phyloP scores from a whole-genome alignment of 2,797 vertebrate genomes.

The Knipowitschia caucasica region DNA sequence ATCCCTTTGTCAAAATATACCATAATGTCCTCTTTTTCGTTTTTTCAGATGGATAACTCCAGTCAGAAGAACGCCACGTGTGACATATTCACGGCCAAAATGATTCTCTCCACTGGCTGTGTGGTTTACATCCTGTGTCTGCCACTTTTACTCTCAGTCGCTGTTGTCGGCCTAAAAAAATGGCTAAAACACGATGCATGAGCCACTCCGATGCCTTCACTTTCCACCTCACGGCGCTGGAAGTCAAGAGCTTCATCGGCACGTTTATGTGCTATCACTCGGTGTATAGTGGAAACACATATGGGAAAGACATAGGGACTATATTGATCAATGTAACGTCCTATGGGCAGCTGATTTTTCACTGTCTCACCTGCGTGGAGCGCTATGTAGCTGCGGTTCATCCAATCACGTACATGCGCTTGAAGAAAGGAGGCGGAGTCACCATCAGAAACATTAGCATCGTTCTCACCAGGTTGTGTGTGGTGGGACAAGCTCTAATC shows the following conservation, averaged over 20 bases:
- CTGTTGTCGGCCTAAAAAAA: background rate
- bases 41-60: background rate
- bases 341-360: background rate
- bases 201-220: background rate
- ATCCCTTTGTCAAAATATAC: no score
- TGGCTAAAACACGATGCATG: background rate
- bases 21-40: no score
- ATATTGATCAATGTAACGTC: background rate
- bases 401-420: background rate
- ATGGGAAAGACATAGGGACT: background rate
- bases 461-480: background rate
- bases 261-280: background rate
- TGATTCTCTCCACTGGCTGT: background rate
- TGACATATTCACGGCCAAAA: background rate
- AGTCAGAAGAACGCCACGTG: background rate
- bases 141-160: background rate
- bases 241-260: background rate
- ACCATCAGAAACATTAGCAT: background rate
- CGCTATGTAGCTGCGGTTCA: slow-evolving; percentile 1
- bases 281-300: background rate
- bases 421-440: background rate
- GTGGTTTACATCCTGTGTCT: background rate
- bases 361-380: slow-evolving; percentile 2
- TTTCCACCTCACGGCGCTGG: background rate
- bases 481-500: background rate